phyloP scores from a whole-genome alignment of 2,888 invertebrate genomes.

The Orchestes rusci region DNA sequence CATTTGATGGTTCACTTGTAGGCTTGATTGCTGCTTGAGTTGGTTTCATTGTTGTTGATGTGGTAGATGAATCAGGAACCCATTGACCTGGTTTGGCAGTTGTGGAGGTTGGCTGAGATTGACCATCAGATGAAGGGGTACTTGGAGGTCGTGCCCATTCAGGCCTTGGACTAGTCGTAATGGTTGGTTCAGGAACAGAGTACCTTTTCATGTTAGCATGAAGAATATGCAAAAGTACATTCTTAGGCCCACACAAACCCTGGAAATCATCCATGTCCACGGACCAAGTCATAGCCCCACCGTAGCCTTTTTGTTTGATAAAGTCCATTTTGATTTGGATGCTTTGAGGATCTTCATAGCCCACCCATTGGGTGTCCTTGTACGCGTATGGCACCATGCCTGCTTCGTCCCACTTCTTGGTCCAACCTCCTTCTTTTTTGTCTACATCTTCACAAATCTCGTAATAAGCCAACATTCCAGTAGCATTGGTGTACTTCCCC shows the following conservation, averaged over 20 bases:
- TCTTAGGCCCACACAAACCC: slow-evolving; percentile 72
- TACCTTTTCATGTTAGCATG: slow-evolving; percentile 65
- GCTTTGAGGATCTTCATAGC: slow-evolving; percentile 76
- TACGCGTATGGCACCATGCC: slow-evolving; percentile 82
- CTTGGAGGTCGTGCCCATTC: slow-evolving; percentile 77
- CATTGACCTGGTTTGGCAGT: slow-evolving; percentile 36
- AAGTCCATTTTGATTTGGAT: slow-evolving; percentile 86
- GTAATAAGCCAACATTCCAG: slow-evolving; percentile 81
- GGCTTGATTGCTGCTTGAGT: slow-evolving; percentile 18
- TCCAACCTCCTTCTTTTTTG: slow-evolving; percentile 67
- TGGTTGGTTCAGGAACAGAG: slow-evolving; percentile 58
- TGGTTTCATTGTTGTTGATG: slow-evolving; percentile 27
- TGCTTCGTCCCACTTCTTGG: slow-evolving; percentile 72
- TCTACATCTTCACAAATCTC: slow-evolving; percentile 78
- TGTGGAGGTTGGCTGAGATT: slow-evolving; percentile 29
- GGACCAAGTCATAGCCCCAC: slow-evolving; percentile 90
- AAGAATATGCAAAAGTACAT: slow-evolving; percentile 67
- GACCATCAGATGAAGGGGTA: slow-evolving; percentile 47
- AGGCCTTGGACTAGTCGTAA: slow-evolving; percentile 65
- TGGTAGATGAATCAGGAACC: slow-evolving; percentile 27
- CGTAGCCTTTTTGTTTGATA: slow-evolving; percentile 74
- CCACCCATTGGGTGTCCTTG: slow-evolving; percentile 85
- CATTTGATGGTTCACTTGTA: slow-evolving; percentile 24
- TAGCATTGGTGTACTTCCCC: slow-evolving; percentile 79
- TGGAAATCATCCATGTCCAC: slow-evolving; percentile 88